phyloP scores from a whole-genome alignment of 2,113 vertebrate genomes.

The Orthochromis malagaraziensis region DNA sequence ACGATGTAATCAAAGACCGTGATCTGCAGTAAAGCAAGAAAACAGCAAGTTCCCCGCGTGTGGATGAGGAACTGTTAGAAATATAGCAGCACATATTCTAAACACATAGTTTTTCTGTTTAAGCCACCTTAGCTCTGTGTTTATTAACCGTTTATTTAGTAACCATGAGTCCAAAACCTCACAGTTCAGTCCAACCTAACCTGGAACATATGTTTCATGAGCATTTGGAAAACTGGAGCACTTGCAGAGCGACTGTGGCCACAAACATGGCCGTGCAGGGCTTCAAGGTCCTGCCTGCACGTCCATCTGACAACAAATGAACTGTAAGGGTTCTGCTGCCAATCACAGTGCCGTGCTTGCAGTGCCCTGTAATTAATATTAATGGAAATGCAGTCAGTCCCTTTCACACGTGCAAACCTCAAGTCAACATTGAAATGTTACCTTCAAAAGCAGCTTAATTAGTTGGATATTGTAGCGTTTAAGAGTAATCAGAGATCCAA shows the following conservation, averaged over 20 bases:
- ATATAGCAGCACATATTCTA: not conserved
- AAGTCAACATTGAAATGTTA: not conserved
- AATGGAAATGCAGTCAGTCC: not conserved
- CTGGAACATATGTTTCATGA: not conserved
- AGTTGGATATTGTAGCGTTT: not conserved
- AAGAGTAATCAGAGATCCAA: rapidly evolving
- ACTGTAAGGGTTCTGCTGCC: not conserved
- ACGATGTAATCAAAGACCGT: rapidly evolving
- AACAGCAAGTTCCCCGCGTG: not conserved
- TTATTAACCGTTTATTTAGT: not conserved
- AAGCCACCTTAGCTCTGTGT: not conserved
- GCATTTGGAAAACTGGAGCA: not conserved
- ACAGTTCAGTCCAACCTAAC: not conserved
- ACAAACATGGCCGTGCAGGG: rapidly evolving
- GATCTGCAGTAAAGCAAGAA: not conserved
- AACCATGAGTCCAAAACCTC: not conserved
- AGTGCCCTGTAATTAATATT: not conserved
- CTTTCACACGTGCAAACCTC: not conserved
- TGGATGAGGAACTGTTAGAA: not conserved
- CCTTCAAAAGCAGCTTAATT: rapidly evolving
- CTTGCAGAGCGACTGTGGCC: rapidly evolving
- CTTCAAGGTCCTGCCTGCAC: not conserved
- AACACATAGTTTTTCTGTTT: too few species aligned
- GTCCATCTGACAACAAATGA: rapidly evolving
- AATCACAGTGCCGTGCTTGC: rapidly evolving